phyloP scores from a whole-genome alignment of 2,888 invertebrate genomes.

The Pristionchus japonicus region DNA sequence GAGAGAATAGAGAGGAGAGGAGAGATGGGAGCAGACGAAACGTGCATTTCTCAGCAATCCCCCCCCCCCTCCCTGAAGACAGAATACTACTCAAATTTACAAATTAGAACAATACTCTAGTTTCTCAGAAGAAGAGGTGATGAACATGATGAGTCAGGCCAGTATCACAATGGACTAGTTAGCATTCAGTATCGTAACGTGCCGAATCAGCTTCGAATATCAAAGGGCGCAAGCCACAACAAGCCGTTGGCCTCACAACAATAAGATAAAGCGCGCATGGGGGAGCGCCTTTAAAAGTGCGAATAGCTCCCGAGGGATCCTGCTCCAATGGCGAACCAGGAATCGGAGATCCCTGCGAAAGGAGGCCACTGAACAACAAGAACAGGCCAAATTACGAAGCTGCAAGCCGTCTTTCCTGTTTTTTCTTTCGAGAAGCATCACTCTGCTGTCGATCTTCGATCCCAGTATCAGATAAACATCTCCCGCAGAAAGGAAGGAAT shows the following conservation, averaged over 20 bases:
- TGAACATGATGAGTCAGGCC: no score
- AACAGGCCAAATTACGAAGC: background rate
- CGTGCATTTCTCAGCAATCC: background rate
- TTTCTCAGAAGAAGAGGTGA: background rate
- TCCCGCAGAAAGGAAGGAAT: background rate
- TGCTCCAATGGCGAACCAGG: background rate
- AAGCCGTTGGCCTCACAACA: background rate
- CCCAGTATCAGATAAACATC: background rate
- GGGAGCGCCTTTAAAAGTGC: constrained; percentile 1
- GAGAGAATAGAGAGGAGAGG: background rate
- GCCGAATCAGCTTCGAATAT: background rate
- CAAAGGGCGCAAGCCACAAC: background rate
- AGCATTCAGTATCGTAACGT: background rate
- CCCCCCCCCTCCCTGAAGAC: background rate
- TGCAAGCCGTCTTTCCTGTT: background rate
- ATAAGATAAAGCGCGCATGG: background rate
- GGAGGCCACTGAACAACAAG: background rate
- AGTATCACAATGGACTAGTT: background rate
- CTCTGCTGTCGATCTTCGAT: background rate
- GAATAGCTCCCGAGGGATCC: background rate
- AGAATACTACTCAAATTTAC: background rate
- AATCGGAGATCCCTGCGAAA: background rate
- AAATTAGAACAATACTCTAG: background rate
- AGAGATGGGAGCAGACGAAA: background rate
- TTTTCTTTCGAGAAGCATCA: background rate